Percentiles rank a stretch among this genome's conserved stretches.
These are phyloP conservation scores for Orthonevra nobilis DNA, from an alignment of 2,888 invertebrate genomes.

Conservation along the genomic window DNA sequence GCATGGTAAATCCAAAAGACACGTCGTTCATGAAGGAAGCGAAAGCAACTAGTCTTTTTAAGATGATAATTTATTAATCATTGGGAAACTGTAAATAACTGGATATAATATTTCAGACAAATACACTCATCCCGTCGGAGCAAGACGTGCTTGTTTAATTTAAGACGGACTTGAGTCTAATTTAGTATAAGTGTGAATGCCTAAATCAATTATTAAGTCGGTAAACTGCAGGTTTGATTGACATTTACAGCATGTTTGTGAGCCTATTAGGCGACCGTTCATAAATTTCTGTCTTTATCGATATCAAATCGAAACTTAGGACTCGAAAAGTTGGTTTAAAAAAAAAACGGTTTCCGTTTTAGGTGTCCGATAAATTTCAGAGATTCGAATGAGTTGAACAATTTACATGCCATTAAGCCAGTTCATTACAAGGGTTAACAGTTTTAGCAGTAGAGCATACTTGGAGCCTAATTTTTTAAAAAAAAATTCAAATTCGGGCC, in stretches of 20 bases:
- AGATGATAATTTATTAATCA: slow-evolving; percentile 37
- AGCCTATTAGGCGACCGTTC: not conserved
- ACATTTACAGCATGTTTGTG: slow-evolving; percentile 32
- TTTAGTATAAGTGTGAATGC: slow-evolving; percentile 21
- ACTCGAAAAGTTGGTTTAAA: too few relatives aligned
- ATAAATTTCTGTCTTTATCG: too few relatives aligned
- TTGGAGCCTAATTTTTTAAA: too few relatives aligned
- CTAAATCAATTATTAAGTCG: slow-evolving; percentile 25
- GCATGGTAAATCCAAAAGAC: slow-evolving; percentile 16
- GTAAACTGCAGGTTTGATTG: slow-evolving; percentile 30
- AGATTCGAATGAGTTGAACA: too few relatives aligned
- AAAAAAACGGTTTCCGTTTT: too few relatives aligned
- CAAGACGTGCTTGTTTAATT: slow-evolving; percentile 19
- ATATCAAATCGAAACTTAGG: too few relatives aligned
- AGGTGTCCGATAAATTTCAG: too few relatives aligned
- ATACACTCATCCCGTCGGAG: slow-evolving; percentile 31
- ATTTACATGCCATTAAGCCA: too few relatives aligned
- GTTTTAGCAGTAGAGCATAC: too few relatives aligned
- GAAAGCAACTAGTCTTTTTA: slow-evolving; percentile 39
- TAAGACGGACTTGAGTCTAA: slow-evolving; percentile 22
- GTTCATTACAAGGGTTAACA: too few relatives aligned
- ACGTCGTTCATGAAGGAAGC: slow-evolving; percentile 39
- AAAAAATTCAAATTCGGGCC: too few relatives aligned
- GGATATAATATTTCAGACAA: slow-evolving; percentile 51
- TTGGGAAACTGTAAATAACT: slow-evolving; percentile 23